Base-by-base conservation (phyloP, 2,888 invertebrate species). In the Gastracanthus pulcherrimus region DNA sequence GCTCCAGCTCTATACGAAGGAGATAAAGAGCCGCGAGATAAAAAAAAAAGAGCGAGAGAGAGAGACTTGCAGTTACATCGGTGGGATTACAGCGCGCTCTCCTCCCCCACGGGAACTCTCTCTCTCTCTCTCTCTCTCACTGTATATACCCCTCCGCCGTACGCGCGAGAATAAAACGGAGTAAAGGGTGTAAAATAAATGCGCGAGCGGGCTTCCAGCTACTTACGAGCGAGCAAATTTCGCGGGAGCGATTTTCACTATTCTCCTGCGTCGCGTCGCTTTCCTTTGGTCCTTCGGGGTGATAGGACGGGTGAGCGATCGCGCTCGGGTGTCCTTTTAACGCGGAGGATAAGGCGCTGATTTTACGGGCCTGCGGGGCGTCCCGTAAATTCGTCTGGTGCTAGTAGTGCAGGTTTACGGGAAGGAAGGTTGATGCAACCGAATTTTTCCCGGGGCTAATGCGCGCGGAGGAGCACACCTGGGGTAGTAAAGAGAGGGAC, bases 11-110 rank as follows among this genome's bases (percentile, higher is more conserved):
- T n/a, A n/a, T n/a, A n/a, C n/a, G n/a, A 58, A 67, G 48, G 66
- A 74, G 79, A 79, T 74, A 74, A 79, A 79, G 80, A 72, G 72
- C 60, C 48, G 55, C 34, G 41, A 66, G 66, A 79, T 79, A 79
- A 71, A 79, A 77, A 76, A 62, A 55, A 31, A 69, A 45, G 48
- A n/a, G 19, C 13, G 29, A 62, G 38, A 31, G 60, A 45, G 48
- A n/a, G 19, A 23, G 29, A 26, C 13, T 48, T 69, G 45, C 60
- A 62, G 55, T 71, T 77, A 72, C 58, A 48, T 58, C 60, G 69
- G 36, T 23, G n/a, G 75, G 75, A 62, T 70, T 80, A 75, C 75
- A 55, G 16, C 7, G 38, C 34, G 5, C 58, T 31, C 72, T 51
- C 31, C 31, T 36, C 31, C 31, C 31, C 2, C 45, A 7, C n/a